phyloP scores from a whole-genome alignment of 2,113 vertebrate genomes.

The Tyto alba region DNA sequence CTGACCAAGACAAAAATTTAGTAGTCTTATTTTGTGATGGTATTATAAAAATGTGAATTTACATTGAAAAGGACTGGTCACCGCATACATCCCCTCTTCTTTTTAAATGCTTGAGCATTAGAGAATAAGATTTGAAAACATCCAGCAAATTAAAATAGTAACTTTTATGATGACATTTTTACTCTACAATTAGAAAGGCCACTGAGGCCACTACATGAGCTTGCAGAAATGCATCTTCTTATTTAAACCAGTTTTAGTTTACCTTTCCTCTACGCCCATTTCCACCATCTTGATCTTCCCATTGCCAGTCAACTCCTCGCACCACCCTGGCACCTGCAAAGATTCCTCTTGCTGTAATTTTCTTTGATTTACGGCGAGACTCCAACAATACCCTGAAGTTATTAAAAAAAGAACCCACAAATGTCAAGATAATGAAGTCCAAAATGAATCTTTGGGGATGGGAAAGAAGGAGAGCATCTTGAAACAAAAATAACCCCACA shows the following conservation, averaged over 20 bases:
- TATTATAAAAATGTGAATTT: not conserved
- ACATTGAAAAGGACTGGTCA: not conserved
- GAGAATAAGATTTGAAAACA: not conserved
- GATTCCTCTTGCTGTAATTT: conserved; percentile 98
- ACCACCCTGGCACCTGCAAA: conserved; percentile 96
- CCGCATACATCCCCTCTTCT: not conserved
- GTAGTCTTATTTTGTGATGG: not conserved
- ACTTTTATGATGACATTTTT: not conserved
- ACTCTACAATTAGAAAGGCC: not conserved
- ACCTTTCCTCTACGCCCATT: conserved; percentile 98
- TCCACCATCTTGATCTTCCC: conserved; percentile 99
- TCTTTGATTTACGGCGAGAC: conserved; percentile 98
- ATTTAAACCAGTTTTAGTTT: not conserved
- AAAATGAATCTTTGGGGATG: not conserved
- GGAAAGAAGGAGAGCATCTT: not conserved
- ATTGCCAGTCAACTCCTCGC: conserved; percentile 98
- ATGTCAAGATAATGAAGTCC: not conserved
- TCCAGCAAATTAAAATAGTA: not conserved
- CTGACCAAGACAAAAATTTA: not conserved
- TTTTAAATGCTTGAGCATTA: not conserved
- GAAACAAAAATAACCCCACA: not conserved
- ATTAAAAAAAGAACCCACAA: conserved; percentile 45
- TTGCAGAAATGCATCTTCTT: not conserved
- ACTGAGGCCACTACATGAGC: not conserved
- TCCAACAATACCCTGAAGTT: conserved; percentile 91